phyloP scores from a whole-genome alignment of 2,113 vertebrate genomes.

The Passer domesticus region DNA sequence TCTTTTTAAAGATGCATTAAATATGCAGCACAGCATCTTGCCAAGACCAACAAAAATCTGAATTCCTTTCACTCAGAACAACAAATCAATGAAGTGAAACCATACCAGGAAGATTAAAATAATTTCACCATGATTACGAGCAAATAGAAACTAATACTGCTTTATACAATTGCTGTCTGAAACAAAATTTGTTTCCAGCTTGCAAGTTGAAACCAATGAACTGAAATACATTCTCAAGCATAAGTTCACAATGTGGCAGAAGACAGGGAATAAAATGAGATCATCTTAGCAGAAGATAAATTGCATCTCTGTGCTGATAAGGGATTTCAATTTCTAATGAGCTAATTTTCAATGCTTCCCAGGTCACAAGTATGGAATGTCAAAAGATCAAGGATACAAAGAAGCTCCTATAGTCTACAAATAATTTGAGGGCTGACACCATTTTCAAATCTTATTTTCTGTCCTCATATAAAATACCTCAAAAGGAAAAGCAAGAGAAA shows the following conservation, averaged over 20 bases:
- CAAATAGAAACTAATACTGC: not conserved
- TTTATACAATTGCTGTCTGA: not conserved
- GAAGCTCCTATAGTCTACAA: not conserved
- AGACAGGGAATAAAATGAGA: not conserved
- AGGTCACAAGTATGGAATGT: not conserved
- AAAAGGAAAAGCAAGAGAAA: not conserved
- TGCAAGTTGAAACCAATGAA: not conserved
- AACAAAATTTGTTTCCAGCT: not conserved
- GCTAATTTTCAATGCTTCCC: not conserved
- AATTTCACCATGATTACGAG: not conserved
- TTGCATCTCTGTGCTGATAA: not conserved
- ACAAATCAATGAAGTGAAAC: not conserved
- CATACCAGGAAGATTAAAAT: not conserved
- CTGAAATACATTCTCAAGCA: not conserved
- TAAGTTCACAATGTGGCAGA: not conserved
- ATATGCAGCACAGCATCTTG: not conserved
- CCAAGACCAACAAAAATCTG: not conserved
- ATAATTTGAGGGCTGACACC: not conserved
- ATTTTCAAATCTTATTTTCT: not conserved
- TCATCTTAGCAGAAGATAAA: not conserved
- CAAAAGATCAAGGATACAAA: not conserved
- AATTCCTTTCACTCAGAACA: not conserved
- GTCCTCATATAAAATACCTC: not conserved
- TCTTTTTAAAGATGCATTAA: not conserved
- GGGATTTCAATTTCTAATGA: not conserved